These are phyloP conservation scores for Istiophorus platypterus DNA, from an alignment of 2,113 vertebrate species.

Conservation along the genomic window DNA sequence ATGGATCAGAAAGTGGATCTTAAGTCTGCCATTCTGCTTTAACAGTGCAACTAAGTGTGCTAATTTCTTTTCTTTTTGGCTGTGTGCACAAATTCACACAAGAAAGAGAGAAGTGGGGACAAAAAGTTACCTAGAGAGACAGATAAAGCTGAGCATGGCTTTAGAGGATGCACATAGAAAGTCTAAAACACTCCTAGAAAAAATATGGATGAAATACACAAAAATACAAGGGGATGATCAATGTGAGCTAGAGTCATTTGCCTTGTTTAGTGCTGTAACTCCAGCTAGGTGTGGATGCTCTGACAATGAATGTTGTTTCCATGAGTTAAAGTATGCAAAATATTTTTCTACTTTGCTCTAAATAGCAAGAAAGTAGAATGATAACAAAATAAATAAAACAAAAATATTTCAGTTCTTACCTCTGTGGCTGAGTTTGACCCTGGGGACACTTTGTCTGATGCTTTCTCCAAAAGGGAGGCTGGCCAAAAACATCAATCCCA, in stretches of 20 bases:
- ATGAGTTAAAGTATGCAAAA: slow-evolving; percentile 1
- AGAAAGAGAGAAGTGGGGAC: not conserved
- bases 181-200: not conserved
- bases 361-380: too few species aligned
- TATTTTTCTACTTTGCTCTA: not conserved
- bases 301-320: not conserved
- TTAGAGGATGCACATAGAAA: not conserved
- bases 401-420: slow-evolving; percentile 83
- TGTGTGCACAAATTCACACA: slow-evolving; percentile 19
- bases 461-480: slow-evolving; percentile 83
- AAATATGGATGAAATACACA: not conserved
- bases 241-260: not conserved
- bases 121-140: not conserved
- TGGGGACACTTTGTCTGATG: slow-evolving; percentile 92
- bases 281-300: not conserved
- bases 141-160: not conserved
- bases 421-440: slow-evolving; percentile 93
- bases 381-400: slow-evolving; percentile 7
- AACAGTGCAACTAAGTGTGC: not conserved
- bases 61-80: slow-evolving; percentile 2
- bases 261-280: not conserved
- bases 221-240: not conserved
- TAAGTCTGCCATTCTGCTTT: slow-evolving; percentile 33
- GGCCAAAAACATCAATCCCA: slow-evolving; percentile 81
- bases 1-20: slow-evolving; percentile 8